Evolutionary conservation across 2,797 vertebrate species (phyloP).

Genomic region (Hydrocynus forskahlii): DNA sequence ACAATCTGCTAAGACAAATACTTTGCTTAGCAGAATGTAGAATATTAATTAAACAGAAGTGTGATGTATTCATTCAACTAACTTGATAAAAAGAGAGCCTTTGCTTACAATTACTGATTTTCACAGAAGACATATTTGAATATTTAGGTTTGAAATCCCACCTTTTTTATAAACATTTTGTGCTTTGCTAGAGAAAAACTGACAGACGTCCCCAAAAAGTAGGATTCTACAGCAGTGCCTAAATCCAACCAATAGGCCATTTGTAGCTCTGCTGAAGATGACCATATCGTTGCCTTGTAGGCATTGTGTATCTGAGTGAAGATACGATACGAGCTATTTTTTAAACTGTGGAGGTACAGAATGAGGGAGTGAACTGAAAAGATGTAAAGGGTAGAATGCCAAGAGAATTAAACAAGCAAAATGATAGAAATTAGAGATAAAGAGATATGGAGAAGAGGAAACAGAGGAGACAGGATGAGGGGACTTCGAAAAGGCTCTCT

Average conservation of each 20-base stretch:
- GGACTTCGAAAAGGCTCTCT: conserved; percentile 66
- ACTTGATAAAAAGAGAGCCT: background rate
- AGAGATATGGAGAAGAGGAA: conserved; percentile 32
- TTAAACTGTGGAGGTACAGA: background rate
- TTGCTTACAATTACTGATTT: background rate
- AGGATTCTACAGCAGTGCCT: background rate
- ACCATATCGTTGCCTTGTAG: background rate
- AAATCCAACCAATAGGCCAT: background rate
- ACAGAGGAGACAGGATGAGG: conserved; percentile 47
- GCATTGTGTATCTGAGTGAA: background rate
- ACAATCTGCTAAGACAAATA: no score
- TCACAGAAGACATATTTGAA: background rate
- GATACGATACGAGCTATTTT: background rate
- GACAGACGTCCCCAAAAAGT: background rate
- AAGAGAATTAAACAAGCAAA: background rate
- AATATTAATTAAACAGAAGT: background rate
- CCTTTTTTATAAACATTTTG: no score
- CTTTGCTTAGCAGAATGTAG: no score
- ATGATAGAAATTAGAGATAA: conserved; percentile 3
- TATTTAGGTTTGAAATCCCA: no score
- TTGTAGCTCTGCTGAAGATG: background rate
- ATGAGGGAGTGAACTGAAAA: background rate
- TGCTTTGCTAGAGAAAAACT: background rate
- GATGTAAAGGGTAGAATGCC: background rate
- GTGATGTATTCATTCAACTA: background rate